Conservation (phyloP, 2,113 vertebrate species). For the Corythaeola cristata region DNA sequence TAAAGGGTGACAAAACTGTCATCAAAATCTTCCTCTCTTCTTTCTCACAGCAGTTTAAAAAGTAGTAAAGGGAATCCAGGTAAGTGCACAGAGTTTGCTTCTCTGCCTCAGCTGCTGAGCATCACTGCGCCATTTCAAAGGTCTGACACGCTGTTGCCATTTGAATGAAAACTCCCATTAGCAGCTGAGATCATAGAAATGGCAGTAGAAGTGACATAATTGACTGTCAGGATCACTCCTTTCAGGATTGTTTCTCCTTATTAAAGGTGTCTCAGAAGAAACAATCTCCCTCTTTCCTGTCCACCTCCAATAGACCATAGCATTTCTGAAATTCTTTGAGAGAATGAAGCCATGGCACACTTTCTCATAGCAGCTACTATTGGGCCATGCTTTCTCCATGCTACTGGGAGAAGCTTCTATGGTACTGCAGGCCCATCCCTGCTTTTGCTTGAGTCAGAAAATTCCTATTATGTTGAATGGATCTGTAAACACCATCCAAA, state of each 20-base stretch:
- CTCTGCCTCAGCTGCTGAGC: neutral
- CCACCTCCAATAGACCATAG: neutral
- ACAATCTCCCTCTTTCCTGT: neutral
- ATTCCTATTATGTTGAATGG: fast-evolving
- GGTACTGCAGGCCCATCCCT: neutral
- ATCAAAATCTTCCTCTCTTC: neutral
- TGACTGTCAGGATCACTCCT: neutral
- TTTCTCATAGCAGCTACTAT: neutral
- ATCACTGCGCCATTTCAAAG: neutral
- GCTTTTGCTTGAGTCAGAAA: neutral
- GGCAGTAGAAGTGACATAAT: neutral
- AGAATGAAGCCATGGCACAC: neutral
- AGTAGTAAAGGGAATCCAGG: neutral
- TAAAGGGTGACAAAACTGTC: neutral
- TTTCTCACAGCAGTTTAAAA: neutral
- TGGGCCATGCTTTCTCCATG: neutral
- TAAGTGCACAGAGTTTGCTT: neutral
- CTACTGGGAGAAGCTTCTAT: neutral
- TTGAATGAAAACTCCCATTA: neutral
- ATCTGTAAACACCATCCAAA: neutral
- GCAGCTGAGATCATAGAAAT: neutral
- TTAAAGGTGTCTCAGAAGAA: neutral
- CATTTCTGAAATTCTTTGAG: neutral
- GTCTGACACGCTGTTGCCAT: neutral
- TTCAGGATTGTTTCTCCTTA: neutral